Conservation (phyloP, 2,888 invertebrate species). For the Erebia aethiops region DNA sequence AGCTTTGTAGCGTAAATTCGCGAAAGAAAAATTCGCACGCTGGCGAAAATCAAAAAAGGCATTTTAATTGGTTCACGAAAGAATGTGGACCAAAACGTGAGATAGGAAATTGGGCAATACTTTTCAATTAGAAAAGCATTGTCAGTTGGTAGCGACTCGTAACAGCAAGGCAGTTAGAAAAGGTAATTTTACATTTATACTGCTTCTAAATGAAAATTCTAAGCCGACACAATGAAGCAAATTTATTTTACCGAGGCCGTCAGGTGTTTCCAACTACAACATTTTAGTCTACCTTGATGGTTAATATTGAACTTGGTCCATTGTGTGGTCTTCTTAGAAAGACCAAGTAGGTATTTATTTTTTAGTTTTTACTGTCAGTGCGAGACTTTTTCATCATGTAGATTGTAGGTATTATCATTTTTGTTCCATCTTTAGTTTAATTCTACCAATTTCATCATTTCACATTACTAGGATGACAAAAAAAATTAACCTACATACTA, state of each 20-base stretch:
- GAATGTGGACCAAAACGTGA: constrained; percentile 12
- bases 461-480: background rate
- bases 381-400: background rate
- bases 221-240: constrained; percentile 6
- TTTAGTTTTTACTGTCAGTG: background rate
- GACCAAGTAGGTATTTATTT: background rate
- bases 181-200: constrained; percentile 16
- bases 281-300: background rate
- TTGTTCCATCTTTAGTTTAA: background rate
- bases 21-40: background rate
- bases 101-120: constrained; percentile 17
- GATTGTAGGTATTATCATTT: background rate
- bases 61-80: constrained; percentile 12
- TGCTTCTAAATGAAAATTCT: constrained; percentile 13
- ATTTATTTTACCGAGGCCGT: background rate
- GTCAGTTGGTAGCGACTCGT: constrained; percentile 3
- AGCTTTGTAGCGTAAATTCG: background rate
- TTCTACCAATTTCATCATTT: background rate
- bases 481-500: no score
- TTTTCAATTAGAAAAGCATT: constrained; percentile 19
- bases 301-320: background rate
- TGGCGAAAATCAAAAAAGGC: background rate
- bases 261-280: constrained; percentile 10
- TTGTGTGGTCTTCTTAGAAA: background rate
- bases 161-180: constrained; percentile 6